Percentiles rank a stretch among this genome's conserved stretches.
phyloP scores from a whole-genome alignment of 1,140 invertebrate genomes.

The Macrobrachium nipponense region DNA sequence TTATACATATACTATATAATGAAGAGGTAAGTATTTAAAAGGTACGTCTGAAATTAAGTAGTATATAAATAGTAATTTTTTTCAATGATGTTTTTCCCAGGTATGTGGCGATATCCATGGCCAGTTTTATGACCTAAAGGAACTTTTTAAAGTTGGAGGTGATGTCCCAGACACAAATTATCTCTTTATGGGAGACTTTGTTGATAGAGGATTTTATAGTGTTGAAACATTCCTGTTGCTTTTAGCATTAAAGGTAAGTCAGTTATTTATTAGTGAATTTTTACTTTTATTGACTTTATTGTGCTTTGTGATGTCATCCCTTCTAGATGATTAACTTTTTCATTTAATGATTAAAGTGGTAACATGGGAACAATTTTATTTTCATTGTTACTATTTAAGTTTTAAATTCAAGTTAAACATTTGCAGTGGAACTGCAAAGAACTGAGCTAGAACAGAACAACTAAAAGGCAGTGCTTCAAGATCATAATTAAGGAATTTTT shows the following conservation, averaged over 20 bases:
- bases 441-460: too few relatives aligned
- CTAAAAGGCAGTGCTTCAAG: too few relatives aligned
- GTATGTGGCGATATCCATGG: conserved; percentile 99
- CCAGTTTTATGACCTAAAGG: conserved; percentile 99
- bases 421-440: too few relatives aligned
- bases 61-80: too few relatives aligned
- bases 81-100: conserved; percentile 71
- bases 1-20: too few relatives aligned
- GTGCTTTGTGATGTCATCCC: not conserved
- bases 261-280: not conserved
- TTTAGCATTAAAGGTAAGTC: conserved; percentile 91
- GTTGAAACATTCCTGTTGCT: conserved; percentile 98
- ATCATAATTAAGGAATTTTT: too few relatives aligned
- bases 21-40: too few relatives aligned
- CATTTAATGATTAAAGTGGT: too few relatives aligned
- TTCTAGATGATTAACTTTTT: not conserved
- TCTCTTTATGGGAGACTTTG: conserved; percentile 99
- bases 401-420: too few relatives aligned
- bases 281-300: not conserved
- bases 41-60: too few relatives aligned
- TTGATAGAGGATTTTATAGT: conserved; percentile 98
- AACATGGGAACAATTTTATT: too few relatives aligned
- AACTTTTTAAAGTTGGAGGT: conserved; percentile 98
- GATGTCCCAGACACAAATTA: conserved; percentile 99
- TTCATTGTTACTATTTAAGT: too few relatives aligned